Percentiles rank a stretch among this genome's conserved stretches.
phyloP scores from a whole-genome alignment of 2,888 invertebrate species.

The Mesochorus sp. region DNA sequence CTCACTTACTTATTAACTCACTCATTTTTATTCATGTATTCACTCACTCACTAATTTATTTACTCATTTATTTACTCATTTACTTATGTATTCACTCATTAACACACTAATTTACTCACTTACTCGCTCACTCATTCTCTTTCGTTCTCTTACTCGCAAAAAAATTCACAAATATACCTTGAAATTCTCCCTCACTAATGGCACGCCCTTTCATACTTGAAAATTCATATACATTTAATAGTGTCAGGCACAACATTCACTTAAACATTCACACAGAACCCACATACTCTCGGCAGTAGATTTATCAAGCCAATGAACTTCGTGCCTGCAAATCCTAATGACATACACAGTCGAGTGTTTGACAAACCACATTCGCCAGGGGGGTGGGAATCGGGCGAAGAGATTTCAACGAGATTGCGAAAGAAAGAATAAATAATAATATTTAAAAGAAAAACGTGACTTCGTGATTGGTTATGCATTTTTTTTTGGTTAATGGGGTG shows the following conservation, averaged over 20 bases:
- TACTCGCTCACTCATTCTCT: background rate
- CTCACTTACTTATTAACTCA: too few species aligned
- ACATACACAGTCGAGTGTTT: conserved; percentile 70
- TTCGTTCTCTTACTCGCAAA: background rate
- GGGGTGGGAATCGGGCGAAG: conserved; percentile 43
- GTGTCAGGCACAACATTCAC: conserved; percentile 6
- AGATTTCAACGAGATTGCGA: conserved; percentile 53
- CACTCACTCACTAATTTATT: too few species aligned
- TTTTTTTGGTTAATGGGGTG: background rate
- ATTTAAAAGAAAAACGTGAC: background rate
- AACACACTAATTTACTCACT: too few species aligned
- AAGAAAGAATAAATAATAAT: conserved; percentile 6
- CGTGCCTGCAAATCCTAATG: conserved; percentile 74
- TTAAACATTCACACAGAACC: conserved; percentile 47
- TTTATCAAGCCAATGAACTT: conserved; percentile 70
- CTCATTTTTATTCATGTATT: too few species aligned
- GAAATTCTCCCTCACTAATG: background rate
- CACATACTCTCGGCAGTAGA: conserved; percentile 50
- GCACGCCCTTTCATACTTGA: background rate
- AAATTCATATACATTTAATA: conserved; percentile 15
- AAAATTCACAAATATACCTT: conserved; percentile 9
- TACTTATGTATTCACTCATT: too few species aligned
- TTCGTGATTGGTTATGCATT: background rate
- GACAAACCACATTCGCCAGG: conserved; percentile 68
- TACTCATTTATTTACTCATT: too few species aligned